phyloP scores from a whole-genome alignment of 2,888 invertebrate species.

The Idaea straminata region DNA sequence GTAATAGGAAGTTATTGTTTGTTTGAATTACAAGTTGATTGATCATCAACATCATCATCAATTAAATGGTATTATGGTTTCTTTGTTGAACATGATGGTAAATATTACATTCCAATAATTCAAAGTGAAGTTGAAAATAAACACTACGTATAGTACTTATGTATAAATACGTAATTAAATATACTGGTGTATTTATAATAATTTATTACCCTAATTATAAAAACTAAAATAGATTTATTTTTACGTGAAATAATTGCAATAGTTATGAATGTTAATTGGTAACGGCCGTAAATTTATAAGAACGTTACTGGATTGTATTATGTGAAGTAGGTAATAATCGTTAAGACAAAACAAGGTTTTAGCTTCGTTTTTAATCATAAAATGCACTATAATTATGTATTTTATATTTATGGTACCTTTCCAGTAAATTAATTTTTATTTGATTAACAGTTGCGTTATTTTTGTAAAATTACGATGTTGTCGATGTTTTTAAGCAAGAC shows the following conservation, averaged over 20 bases:
- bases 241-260: not conserved
- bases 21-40: not conserved
- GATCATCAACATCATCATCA: not conserved
- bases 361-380: not conserved
- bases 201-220: not conserved
- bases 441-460: no score
- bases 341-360: not conserved
- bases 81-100: no score
- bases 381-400: not conserved
- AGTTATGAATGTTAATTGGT: not conserved
- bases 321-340: constrained; percentile 13
- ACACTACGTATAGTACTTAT: no score
- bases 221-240: not conserved
- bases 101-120: not conserved
- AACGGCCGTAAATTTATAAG: not conserved
- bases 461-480: no score
- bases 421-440: no score
- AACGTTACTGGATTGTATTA: constrained; percentile 4
- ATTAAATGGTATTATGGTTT: no score
- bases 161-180: not conserved
- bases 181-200: not conserved
- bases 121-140: not conserved
- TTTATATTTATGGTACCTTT: not conserved
- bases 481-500: no score
- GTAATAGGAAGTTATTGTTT: not conserved